Conservation (phyloP, 1,140 invertebrate genomes). For the Calycopis cecrops region DNA sequence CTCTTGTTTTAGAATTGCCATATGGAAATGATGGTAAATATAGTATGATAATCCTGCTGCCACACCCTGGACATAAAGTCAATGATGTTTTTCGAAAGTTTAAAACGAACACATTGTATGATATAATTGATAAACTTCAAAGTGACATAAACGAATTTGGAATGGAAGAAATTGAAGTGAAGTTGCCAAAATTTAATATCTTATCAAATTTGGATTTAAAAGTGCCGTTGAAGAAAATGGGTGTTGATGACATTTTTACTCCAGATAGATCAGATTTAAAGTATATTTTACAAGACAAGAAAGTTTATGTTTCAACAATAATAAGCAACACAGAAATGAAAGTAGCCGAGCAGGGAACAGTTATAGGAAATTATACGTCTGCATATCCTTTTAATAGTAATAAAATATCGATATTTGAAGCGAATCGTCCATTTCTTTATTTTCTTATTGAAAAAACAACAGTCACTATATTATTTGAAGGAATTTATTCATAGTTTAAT, state of each 20-base stretch:
- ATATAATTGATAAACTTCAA: conserved; percentile 65
- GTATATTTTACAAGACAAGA: conserved; percentile 73
- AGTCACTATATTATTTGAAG: conserved; percentile 76
- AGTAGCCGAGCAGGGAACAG: conserved; percentile 86
- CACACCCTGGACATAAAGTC: conserved; percentile 39
- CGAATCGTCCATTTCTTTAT: conserved; percentile 78
- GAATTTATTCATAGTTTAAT: conserved; percentile 64
- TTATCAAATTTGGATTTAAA: conserved; percentile 79
- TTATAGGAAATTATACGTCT: conserved; percentile 80
- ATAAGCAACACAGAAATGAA: conserved; percentile 88
- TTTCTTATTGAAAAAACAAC: conserved; percentile 78
- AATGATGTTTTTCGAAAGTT: conserved; percentile 45
- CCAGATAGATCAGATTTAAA: conserved; percentile 77
- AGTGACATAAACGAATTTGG: conserved; percentile 56
- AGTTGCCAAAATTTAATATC: conserved; percentile 82
- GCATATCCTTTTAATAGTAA: conserved; percentile 72
- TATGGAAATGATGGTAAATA: conserved; percentile 75
- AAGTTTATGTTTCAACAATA: conserved; percentile 75
- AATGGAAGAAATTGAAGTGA: conserved; percentile 77
- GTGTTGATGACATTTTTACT: conserved; percentile 82
- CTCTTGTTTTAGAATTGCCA: conserved; percentile 60
- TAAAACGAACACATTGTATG: conserved; percentile 31
- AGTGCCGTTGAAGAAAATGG: conserved; percentile 77
- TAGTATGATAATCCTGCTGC: conserved; percentile 51
- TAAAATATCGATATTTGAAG: conserved; percentile 74